Evolutionary conservation across 2,888 invertebrate genomes (phyloP), one percentile per base, ranked within the genome.

Genomic region (Protula sp.): DNA sequence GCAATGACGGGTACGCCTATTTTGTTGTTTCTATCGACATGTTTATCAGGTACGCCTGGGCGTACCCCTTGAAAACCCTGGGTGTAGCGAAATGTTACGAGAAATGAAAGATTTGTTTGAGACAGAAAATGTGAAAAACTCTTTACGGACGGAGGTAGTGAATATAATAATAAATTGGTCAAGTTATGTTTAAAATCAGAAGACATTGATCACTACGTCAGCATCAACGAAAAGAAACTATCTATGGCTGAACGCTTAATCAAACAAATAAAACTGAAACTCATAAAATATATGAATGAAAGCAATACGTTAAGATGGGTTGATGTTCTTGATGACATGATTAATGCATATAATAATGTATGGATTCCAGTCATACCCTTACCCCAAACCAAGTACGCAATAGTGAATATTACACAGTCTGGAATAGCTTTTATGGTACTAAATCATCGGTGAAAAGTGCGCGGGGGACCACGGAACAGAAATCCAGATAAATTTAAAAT

Each of bases 41-140:
- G n/a, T n/a, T n/a, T n/a, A n/a, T n/a, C n/a, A n/a, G n/a, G n/a
- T 58, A 54, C 28, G 31, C 45, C 3, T 58, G 53, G 53, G 47
- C 50, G 2, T 22, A 29, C 2, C 58, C 58, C 29, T 24, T 58
- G 29, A 58, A 54, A 38, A 58, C 52, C 9, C 48, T 50, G 29
- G 14, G 3, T 19, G 45, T 2, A 19, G 38, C 14, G 58, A 58
- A 27, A 31, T 58, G 24, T 27, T 45, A 5, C 22, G 26, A 3
- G 58, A 38, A 2, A 30, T 58, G 38, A n/a, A 38, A 22, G 9
- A 38, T 14, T 9, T 38, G 19, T 38, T 38, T 19, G 19, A 38
- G 19, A 38, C 9, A 9, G 19, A 38, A 14, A 38, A 38, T 19
- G 9, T 38, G 19, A 9, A 14, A 14, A 14, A 19, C 19, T 38